Conservation (phyloP, 2,797 vertebrate species). For the Mus caroli region DNA sequence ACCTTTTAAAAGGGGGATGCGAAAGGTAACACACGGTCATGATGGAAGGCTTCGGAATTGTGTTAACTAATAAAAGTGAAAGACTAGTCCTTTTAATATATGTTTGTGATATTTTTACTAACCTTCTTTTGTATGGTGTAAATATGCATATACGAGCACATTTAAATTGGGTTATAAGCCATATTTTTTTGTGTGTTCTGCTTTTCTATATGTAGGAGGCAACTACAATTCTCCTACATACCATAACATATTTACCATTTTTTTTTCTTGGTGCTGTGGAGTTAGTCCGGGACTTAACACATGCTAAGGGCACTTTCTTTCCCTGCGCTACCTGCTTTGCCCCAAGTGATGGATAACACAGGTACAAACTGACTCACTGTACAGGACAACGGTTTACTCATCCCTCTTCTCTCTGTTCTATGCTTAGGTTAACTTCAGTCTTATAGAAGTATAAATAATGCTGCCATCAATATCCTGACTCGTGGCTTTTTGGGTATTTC, state of each 20-base stretch:
- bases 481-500: constrained; percentile 23
- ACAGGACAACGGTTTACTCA: not conserved
- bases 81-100: not conserved
- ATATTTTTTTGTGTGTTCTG: constrained; percentile 37
- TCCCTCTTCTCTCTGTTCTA: not conserved
- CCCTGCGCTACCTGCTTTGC: not conserved
- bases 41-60: not conserved
- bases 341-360: not conserved
- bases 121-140: not conserved
- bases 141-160: not conserved
- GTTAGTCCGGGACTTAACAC: not conserved
- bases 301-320: not conserved
- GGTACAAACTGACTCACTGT: constrained; percentile 21
- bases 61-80: constrained; percentile 19
- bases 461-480: not conserved
- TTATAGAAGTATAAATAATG: constrained; percentile 32
- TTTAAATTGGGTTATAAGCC: constrained; percentile 23
- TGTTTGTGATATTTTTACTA: not conserved
- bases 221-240: constrained; percentile 31
- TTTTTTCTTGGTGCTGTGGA: not conserved
- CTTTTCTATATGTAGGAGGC: constrained; percentile 34
- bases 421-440: not conserved
- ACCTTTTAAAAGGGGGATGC: constrained; percentile 26
- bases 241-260: constrained; percentile 21
- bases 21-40: constrained; percentile 34